phyloP scores from a whole-genome alignment of 2,888 invertebrate genomes.

The Stramonita haemastoma region DNA sequence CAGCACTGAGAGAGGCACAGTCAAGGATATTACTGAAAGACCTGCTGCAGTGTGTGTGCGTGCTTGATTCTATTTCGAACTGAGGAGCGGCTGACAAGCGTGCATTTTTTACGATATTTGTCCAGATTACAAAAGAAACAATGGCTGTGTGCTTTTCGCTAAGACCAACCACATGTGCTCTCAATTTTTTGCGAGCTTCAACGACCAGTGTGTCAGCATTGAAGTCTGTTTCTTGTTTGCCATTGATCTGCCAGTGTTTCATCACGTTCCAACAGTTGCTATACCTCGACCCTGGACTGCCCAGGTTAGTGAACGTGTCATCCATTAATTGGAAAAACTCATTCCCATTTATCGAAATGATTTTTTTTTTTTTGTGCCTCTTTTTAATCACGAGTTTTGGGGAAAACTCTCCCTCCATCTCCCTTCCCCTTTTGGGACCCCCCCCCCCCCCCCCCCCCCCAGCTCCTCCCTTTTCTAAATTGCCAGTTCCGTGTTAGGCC shows the following conservation, averaged over 20 bases:
- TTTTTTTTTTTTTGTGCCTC: too few species aligned
- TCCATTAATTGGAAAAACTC: too few species aligned
- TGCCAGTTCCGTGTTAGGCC: not conserved
- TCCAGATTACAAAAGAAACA: not conserved
- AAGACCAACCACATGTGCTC: slow-evolving; percentile 6
- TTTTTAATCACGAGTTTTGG: too few species aligned
- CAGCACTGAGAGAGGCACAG: not conserved
- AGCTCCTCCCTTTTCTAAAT: too few species aligned
- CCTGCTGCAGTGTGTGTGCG: not conserved
- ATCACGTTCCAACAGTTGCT: not conserved
- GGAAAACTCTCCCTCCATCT: too few species aligned
- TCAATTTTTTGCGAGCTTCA: not conserved
- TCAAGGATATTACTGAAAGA: not conserved
- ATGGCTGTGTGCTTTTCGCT: slow-evolving; percentile 16
- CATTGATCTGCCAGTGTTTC: not conserved
- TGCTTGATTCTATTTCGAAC: not conserved
- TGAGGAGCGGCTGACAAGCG: not conserved
- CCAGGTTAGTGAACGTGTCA: not conserved
- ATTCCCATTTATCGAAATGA: too few species aligned
- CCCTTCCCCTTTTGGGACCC: too few species aligned
- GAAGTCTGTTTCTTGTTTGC: slow-evolving; percentile 11
- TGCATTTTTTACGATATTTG: not conserved
- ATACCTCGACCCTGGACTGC: not conserved
- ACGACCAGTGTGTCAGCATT: not conserved
- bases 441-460: too few species aligned